Evolutionary conservation across 2,113 vertebrate genomes (phyloP).

Genomic region (Oceanites oceanicus): DNA sequence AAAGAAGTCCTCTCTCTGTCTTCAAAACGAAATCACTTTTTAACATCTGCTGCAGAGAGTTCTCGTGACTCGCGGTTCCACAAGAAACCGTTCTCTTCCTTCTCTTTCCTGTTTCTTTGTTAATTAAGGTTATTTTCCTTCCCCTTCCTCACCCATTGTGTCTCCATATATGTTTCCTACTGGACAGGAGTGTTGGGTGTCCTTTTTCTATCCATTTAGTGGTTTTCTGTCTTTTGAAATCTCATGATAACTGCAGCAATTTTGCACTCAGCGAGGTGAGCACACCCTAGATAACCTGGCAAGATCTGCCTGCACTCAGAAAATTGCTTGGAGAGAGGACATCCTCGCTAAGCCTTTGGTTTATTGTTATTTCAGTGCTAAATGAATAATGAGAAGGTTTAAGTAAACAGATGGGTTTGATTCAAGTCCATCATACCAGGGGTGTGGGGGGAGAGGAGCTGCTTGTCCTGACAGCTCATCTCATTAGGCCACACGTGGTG

Average conservation of each 20-base stretch:
- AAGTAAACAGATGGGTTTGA: constrained; percentile 49
- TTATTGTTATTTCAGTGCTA: constrained; percentile 45
- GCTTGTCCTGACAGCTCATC: constrained; percentile 41
- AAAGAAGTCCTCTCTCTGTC: constrained; percentile 53
- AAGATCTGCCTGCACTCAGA: not conserved
- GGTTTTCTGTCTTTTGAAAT: not conserved
- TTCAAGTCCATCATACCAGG: constrained; percentile 17
- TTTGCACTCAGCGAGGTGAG: constrained; percentile 36
- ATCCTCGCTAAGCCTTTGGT: constrained; percentile 36
- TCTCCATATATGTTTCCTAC: not conserved
- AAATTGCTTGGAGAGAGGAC: constrained; percentile 3
- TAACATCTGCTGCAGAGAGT: constrained; percentile 53
- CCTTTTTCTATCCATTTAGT: not conserved
- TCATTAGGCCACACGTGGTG: constrained; percentile 14
- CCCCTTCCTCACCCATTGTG: not conserved
- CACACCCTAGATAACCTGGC: constrained; percentile 8
- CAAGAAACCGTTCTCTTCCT: not conserved
- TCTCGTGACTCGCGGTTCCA: not conserved
- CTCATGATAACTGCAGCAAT: not conserved
- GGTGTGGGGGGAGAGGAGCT: constrained; percentile 17
- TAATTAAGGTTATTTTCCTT: constrained; percentile 27
- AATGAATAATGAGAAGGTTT: constrained; percentile 51
- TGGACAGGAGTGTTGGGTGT: not conserved
- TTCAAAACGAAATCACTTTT: constrained; percentile 49
- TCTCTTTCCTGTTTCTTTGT: constrained; percentile 7